Percentiles rank a stretch among this genome's conserved stretches.
phyloP scores from a whole-genome alignment of 2,113 vertebrate genomes.

The Isurus oxyrinchus region DNA sequence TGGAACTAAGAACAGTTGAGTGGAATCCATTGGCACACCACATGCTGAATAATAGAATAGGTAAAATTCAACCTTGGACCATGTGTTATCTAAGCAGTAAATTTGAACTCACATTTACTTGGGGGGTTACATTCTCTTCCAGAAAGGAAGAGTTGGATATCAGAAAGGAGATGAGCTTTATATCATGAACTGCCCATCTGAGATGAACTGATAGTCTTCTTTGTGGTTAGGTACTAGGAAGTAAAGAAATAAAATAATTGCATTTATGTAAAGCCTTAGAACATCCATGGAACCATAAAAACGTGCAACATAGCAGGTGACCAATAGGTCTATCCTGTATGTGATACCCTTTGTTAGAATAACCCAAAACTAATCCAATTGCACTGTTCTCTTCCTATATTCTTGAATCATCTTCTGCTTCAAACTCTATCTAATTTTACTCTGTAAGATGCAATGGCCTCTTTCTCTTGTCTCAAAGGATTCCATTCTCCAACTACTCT shows the following conservation, averaged over 20 bases:
- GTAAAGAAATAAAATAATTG: neutral
- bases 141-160: neutral
- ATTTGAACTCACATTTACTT: neutral
- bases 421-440: neutral
- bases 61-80: neutral
- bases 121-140: neutral
- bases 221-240: neutral
- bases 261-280: neutral
- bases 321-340: neutral
- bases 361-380: neutral
- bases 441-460: neutral
- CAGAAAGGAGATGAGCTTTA: neutral
- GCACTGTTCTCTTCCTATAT: neutral
- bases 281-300: neutral
- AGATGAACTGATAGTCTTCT: neutral
- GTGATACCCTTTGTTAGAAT: neutral
- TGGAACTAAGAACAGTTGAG: neutral
- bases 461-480: neutral
- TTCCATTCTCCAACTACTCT: neutral
- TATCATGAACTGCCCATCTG: neutral
- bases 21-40: neutral
- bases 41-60: neutral
- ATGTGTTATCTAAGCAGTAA: neutral
- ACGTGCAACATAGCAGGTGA: neutral
- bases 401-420: neutral